A percentile compares a stretch with the other conserved stretches of the same genome.
phyloP scores from a whole-genome alignment of 2,888 invertebrate genomes.

The Isoperla grammatica region DNA sequence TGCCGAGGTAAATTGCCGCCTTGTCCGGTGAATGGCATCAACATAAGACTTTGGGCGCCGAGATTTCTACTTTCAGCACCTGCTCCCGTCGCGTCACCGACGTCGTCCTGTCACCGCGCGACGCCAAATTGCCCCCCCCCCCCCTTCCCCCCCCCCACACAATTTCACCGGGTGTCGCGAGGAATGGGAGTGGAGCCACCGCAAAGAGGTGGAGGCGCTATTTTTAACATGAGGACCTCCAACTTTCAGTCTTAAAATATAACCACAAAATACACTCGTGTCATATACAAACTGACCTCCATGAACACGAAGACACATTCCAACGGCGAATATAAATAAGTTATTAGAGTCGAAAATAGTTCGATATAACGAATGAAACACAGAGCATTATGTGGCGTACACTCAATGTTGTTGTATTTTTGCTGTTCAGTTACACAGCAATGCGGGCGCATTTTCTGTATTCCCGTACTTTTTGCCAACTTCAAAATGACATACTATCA shows the following conservation, averaged over 20 bases:
- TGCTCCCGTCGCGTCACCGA: slow-evolving; percentile 21
- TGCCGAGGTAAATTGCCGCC: background rate
- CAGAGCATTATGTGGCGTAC: background rate
- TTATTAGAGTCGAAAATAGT: no score
- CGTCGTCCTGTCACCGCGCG: slow-evolving; percentile 21
- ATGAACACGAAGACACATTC: no score
- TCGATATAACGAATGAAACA: background rate
- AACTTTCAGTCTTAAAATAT: slow-evolving; percentile 21
- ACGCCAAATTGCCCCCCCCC: slow-evolving; percentile 26
- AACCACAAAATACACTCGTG: slow-evolving; percentile 14
- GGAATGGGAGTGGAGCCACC: background rate
- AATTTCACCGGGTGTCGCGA: slow-evolving; percentile 11
- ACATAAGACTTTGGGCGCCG: no score
- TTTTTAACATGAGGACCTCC: slow-evolving; percentile 22
- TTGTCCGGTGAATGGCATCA: background rate
- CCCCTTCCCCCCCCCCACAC: slow-evolving; percentile 7
- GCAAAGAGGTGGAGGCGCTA: slow-evolving; percentile 9
- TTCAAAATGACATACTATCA: no score
- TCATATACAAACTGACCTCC: background rate
- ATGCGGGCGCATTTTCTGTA: no score
- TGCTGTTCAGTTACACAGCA: no score
- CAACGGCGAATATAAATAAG: no score
- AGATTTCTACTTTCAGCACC: slow-evolving; percentile 24
- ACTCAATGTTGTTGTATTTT: background rate
- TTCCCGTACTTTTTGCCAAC: no score